Conservation (phyloP, 2,113 vertebrate species). For the Siphamia tubifer region DNA sequence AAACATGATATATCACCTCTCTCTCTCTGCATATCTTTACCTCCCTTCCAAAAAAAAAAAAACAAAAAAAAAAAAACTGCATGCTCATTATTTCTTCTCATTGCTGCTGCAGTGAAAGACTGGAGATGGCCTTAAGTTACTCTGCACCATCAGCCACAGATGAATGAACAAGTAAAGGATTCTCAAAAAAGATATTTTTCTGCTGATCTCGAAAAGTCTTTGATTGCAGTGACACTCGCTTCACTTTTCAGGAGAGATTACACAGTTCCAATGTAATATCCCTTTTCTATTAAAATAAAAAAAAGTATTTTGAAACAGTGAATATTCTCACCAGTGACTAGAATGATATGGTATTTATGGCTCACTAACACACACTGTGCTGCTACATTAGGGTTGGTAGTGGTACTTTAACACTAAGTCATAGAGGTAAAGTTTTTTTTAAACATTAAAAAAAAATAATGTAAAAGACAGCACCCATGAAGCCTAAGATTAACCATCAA, state of each 20-base stretch:
- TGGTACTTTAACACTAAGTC: constrained; percentile 16
- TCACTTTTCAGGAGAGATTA: constrained; percentile 4
- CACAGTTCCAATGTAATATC: neutral
- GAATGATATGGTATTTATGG: neutral
- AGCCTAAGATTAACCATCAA: neutral
- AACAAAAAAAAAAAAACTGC: constrained; percentile 22
- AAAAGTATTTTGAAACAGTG: neutral
- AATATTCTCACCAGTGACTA: neutral
- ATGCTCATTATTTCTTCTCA: constrained; percentile 51
- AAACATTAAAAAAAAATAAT: neutral
- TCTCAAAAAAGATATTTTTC: constrained; percentile 12
- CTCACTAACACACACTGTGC: neutral
- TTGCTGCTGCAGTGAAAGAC: constrained; percentile 13
- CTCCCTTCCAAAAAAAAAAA: constrained; percentile 16
- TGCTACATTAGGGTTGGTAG: neutral
- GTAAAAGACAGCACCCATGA: neutral
- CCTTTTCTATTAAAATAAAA: neutral
- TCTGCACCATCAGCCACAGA: constrained; percentile 45
- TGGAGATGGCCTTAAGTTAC: constrained; percentile 43
- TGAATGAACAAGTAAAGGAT: constrained; percentile 23
- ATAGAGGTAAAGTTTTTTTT: neutral
- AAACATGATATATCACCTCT: constrained; percentile 53
- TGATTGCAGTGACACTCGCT: constrained; percentile 20
- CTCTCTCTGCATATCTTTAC: constrained; percentile 32
- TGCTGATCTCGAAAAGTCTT: constrained; percentile 22